Percentiles rank a stretch among this genome's conserved stretches.
Conservation (phyloP, 2,797 vertebrate species). For the Lagodon rhomboides region DNA sequence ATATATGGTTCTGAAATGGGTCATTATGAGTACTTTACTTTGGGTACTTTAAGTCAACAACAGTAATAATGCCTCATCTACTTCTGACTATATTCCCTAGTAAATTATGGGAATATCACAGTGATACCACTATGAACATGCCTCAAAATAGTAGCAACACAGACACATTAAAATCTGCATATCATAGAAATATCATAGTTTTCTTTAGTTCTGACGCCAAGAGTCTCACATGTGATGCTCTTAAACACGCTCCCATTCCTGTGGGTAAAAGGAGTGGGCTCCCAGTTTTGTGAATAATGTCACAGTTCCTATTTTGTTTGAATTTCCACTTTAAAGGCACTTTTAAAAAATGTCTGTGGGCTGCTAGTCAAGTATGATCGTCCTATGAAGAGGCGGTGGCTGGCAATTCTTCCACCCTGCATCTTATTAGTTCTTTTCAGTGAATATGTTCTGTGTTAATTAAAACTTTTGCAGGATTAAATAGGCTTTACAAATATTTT, state of each 20-base stretch:
- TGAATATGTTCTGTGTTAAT: background rate
- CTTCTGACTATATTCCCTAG: background rate
- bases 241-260: background rate
- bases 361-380: constrained; percentile 48
- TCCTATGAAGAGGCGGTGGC: constrained; percentile 9
- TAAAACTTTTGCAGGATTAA: constrained; percentile 35
- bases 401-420: background rate
- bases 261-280: background rate
- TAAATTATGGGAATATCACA: background rate
- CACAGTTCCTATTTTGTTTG: background rate
- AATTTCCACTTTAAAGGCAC: constrained; percentile 32
- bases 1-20: background rate
- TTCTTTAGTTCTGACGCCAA: background rate
- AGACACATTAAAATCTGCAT: background rate
- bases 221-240: background rate
- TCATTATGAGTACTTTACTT: background rate
- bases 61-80: no score
- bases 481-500: no score
- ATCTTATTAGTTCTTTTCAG: background rate
- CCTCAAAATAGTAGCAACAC: background rate
- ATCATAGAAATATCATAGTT: background rate
- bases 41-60: background rate
- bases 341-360: constrained; percentile 40
- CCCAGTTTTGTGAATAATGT: background rate
- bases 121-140: background rate